Conservation (phyloP, 2,888 invertebrate species). For the Tetheella fluctuosa region DNA sequence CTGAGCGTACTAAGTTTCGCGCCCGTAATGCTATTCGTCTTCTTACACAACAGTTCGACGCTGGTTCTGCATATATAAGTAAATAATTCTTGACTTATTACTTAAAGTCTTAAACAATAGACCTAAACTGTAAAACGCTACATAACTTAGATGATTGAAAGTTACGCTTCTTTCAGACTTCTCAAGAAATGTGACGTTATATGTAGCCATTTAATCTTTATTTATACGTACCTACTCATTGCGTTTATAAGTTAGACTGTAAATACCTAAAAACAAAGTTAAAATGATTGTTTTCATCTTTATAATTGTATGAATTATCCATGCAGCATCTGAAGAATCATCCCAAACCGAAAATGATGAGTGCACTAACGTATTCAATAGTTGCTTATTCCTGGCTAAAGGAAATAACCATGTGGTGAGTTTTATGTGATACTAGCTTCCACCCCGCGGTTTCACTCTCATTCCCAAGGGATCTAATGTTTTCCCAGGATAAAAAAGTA, state of each 20-base stretch:
- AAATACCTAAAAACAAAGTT: neutral
- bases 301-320: neutral
- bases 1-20: conserved; percentile 1
- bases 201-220: too few species aligned
- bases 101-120: too few species aligned
- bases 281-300: neutral
- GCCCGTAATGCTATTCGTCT: conserved; percentile 52
- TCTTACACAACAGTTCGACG: conserved; percentile 48
- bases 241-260: neutral
- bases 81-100: conserved; percentile 15
- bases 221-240: too few species aligned
- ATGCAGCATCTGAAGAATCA: conserved; percentile 12
- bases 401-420: conserved; percentile 54
- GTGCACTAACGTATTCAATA: conserved; percentile 30
- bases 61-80: conserved; percentile 52
- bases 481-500: too few species aligned
- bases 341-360: conserved; percentile 21
- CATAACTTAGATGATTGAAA: too few species aligned
- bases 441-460: too few species aligned
- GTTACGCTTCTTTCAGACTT: too few species aligned
- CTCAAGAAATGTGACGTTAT: too few species aligned
- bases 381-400: conserved; percentile 43
- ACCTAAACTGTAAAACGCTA: too few species aligned
- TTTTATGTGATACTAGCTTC: conserved; percentile 13
- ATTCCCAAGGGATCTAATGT: too few species aligned